phyloP scores from a whole-genome alignment of 2,888 invertebrate genomes.

The Hedya salicella region DNA sequence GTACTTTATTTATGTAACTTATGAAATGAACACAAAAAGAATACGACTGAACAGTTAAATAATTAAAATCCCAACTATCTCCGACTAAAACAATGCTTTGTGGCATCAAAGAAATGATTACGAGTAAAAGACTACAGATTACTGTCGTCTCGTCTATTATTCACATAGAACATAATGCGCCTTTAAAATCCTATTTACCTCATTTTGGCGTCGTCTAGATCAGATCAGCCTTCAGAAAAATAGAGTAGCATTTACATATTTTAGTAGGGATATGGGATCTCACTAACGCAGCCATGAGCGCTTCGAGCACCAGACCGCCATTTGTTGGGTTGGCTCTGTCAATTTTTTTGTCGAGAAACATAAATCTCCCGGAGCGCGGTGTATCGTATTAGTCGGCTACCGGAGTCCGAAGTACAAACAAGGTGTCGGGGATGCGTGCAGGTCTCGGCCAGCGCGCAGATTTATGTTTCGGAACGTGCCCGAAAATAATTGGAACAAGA shows the following conservation, averaged over 20 bases:
- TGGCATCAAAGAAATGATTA: background rate
- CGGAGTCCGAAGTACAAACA: conserved; percentile 44
- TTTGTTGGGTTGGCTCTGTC: conserved; percentile 42
- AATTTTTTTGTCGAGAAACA: conserved; percentile 49
- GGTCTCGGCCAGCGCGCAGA: conserved; percentile 53
- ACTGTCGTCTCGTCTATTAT: conserved; percentile 3
- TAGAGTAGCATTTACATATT: conserved; percentile 36
- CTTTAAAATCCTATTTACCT: conserved; percentile 18
- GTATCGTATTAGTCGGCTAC: conserved; percentile 64
- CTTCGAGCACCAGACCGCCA: conserved; percentile 31
- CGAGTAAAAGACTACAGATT: background rate
- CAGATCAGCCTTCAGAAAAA: conserved; percentile 29
- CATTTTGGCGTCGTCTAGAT: conserved; percentile 2
- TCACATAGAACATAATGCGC: background rate
- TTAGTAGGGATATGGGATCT: conserved; percentile 33
- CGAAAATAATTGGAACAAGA: conserved; percentile 81
- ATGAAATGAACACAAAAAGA: background rate
- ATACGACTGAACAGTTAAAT: background rate
- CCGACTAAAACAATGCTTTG: background rate
- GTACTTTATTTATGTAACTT: background rate
- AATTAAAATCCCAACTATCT: background rate
- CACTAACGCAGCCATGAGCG: conserved; percentile 27
- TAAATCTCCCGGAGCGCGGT: conserved; percentile 60
- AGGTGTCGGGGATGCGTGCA: conserved; percentile 59
- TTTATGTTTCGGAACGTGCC: conserved; percentile 77